Evolutionary conservation across 2,888 invertebrate species (phyloP).

Genomic region (Epirrhoe alternata): DNA sequence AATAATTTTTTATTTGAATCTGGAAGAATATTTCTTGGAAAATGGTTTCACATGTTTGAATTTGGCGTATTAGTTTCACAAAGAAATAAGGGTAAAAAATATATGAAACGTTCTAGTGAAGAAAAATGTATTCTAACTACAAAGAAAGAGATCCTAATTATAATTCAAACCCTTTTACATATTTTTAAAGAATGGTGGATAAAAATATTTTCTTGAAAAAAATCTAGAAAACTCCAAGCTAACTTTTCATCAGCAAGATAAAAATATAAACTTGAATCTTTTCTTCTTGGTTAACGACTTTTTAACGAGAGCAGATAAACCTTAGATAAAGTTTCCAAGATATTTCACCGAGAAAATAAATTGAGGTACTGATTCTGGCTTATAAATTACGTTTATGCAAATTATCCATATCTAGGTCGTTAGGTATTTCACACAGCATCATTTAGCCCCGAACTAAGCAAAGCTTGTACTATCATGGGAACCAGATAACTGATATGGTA

Average conservation of each 20-base stretch:
- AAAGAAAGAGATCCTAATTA: background rate
- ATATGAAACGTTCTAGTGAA: background rate
- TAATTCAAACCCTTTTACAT: background rate
- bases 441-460: no score
- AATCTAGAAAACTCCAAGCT: slow-evolving; percentile 5
- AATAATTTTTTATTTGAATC: background rate
- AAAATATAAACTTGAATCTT: slow-evolving; percentile 27
- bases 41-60: no score
- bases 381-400: slow-evolving; percentile 3
- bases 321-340: slow-evolving; percentile 25
- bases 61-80: no score
- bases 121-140: background rate
- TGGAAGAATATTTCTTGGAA: no score
- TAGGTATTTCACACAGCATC: no score
- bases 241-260: slow-evolving; percentile 25
- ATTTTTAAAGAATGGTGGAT: background rate
- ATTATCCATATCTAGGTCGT: no score
- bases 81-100: background rate
- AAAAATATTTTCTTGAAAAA: slow-evolving; percentile 4
- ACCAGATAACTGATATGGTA: no score
- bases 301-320: slow-evolving; percentile 40
- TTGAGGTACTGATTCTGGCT: slow-evolving; percentile 8
- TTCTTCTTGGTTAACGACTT: slow-evolving; percentile 38
- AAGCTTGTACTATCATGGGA: no score
- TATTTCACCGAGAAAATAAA: slow-evolving; percentile 19